Conservation (phyloP, 2,113 vertebrate species). For the Centropus bengalensis region DNA sequence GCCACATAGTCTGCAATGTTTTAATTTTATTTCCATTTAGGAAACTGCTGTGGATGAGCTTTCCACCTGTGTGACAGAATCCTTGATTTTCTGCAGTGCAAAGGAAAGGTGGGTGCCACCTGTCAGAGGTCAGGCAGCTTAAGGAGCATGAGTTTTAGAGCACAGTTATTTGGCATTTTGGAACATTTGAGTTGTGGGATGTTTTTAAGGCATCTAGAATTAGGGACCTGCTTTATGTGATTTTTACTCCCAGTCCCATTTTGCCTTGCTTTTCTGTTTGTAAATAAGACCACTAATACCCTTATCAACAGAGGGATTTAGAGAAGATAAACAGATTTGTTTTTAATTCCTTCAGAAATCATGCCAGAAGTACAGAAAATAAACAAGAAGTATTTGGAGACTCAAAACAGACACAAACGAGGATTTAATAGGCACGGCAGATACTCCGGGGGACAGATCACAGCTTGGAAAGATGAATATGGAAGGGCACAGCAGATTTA, state of each 20-base stretch:
- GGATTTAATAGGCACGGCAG: neutral
- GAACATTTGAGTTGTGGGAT: neutral
- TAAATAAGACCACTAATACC: slow-evolving; percentile 36
- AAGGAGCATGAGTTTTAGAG: neutral
- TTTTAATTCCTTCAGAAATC: slow-evolving; percentile 61
- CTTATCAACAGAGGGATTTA: slow-evolving; percentile 55
- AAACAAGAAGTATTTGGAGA: slow-evolving; percentile 53
- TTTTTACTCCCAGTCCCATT: neutral
- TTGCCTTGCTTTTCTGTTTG: neutral
- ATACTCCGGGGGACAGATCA: neutral
- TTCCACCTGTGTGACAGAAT: neutral
- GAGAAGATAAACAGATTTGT: slow-evolving; percentile 51
- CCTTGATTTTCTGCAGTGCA: neutral
- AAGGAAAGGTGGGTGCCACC: neutral
- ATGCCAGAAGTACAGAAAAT: slow-evolving; percentile 42
- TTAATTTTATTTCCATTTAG: neutral
- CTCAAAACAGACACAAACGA: neutral
- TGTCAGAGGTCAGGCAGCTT: neutral
- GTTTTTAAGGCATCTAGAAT: neutral
- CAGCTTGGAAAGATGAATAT: neutral
- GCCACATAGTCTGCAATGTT: neutral
- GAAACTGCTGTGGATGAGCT: neutral
- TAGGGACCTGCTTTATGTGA: neutral
- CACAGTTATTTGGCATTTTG: neutral
- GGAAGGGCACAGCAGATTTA: neutral